Conservation (phyloP, 2,797 vertebrate genomes). For the Iguana delicatissima region DNA sequence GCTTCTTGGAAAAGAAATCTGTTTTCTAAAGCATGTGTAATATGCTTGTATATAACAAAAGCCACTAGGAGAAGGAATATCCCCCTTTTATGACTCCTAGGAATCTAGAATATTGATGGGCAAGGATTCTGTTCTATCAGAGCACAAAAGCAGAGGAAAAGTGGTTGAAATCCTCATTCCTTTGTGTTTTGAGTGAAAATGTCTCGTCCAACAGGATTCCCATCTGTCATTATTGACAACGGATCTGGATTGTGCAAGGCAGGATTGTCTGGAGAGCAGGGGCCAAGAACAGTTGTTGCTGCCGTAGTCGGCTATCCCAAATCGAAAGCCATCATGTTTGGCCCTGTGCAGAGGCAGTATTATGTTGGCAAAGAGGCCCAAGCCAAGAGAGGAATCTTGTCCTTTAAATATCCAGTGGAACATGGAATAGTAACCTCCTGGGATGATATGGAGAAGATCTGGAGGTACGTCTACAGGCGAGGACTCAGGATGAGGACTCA, state of each 20-base stretch:
- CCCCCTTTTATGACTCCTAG: fast-evolving
- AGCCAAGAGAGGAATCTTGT: slow-evolving; percentile 20
- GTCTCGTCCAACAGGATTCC: fast-evolving
- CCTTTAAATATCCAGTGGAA: slow-evolving; percentile 3
- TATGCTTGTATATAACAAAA: background rate
- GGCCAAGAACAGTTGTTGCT: background rate
- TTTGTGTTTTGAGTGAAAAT: fast-evolving
- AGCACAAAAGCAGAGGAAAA: fast-evolving
- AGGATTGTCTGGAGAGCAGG: slow-evolving; percentile 26
- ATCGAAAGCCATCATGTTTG: background rate
- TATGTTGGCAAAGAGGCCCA: slow-evolving; percentile 6
- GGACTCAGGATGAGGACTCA: slow-evolving; percentile 16
- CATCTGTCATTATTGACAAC: background rate
- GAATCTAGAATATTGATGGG: background rate
- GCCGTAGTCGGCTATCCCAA: slow-evolving; percentile 41
- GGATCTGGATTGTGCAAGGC: slow-evolving; percentile 35
- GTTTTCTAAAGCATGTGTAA: background rate
- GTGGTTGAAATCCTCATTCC: background rate
- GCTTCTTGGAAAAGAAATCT: background rate
- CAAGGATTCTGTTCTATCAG: background rate
- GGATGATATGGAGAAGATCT: slow-evolving; percentile 41
- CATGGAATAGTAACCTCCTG: slow-evolving; percentile 22
- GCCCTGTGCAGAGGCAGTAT: background rate
- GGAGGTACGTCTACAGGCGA: background rate
- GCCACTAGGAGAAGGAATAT: background rate